Evolutionary conservation across 2,113 vertebrate species (phyloP).

Genomic region (Sturnira hondurensis): DNA sequence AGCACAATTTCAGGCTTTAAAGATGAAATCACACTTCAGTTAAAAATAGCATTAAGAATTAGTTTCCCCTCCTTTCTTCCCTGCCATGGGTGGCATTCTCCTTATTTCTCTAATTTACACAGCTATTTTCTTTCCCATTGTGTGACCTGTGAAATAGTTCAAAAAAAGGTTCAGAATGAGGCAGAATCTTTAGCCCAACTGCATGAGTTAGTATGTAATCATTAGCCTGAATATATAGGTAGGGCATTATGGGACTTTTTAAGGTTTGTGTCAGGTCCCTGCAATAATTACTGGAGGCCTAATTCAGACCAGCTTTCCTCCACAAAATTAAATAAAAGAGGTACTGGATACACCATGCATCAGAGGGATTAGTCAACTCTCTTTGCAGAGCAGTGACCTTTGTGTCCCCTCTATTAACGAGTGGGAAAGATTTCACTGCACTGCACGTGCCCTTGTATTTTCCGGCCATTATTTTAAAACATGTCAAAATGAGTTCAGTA

Average conservation of each 20-base stretch:
- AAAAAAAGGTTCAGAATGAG: conserved; percentile 28
- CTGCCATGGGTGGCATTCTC: background rate
- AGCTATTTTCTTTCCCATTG: conserved; percentile 18
- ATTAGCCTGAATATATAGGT: conserved; percentile 55
- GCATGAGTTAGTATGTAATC: conserved; percentile 59
- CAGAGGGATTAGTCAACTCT: conserved; percentile 38
- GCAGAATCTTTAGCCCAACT: background rate
- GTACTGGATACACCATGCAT: background rate
- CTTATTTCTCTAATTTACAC: conserved; percentile 53
- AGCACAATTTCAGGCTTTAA: background rate
- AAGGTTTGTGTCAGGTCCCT: conserved; percentile 62
- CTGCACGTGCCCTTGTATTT: conserved; percentile 33
- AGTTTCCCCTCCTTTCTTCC: background rate
- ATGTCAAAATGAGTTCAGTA: conserved; percentile 61
- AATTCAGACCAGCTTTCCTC: conserved; percentile 64
- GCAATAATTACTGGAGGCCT: conserved; percentile 56
- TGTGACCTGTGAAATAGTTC: conserved; percentile 36
- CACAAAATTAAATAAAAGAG: conserved; percentile 64
- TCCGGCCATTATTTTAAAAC: conserved; percentile 60
- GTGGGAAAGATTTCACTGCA: conserved; percentile 41
- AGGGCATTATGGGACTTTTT: conserved; percentile 56
- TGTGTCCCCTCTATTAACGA: conserved; percentile 55
- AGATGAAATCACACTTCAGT: conserved; percentile 23
- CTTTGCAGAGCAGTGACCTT: conserved; percentile 63
- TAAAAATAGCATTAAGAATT: background rate